A percentile compares a stretch with the other conserved stretches of the same genome.
Conservation (phyloP, 2,888 invertebrate genomes). For the Rotaria macrura region DNA sequence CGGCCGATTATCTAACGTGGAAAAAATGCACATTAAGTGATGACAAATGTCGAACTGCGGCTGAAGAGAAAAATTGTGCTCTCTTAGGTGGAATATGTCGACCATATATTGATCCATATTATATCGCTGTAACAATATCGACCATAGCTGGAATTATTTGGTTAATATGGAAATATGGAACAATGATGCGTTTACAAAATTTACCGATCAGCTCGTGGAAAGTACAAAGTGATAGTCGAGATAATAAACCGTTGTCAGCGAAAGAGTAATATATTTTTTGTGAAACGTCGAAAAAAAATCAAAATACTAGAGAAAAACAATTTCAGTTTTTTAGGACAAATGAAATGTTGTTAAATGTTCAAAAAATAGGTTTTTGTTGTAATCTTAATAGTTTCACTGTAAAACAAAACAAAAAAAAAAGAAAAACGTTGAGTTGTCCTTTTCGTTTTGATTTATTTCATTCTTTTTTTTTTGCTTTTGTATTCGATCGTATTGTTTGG, state of each 20-base stretch:
- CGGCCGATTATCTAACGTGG: conserved; percentile 26
- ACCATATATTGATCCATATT: conserved; percentile 28
- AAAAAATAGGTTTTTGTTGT: background rate
- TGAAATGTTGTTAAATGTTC: background rate
- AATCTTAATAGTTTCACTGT: background rate
- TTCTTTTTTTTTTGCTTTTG: background rate
- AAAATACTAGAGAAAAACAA: background rate
- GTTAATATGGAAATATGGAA: conserved; percentile 20
- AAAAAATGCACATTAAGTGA: conserved; percentile 24
- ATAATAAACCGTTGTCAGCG: background rate
- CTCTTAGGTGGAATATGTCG: conserved; percentile 23
- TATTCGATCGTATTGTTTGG: background rate
- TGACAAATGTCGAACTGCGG: conserved; percentile 12
- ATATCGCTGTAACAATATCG: conserved; percentile 16
- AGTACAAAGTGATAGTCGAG: background rate
- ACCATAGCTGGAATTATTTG: conserved; percentile 26
- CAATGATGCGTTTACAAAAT: conserved; percentile 23
- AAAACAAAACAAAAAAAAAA: too few relatives aligned
- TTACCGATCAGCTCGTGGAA: conserved; percentile 27
- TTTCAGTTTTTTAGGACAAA: background rate
- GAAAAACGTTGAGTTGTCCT: background rate
- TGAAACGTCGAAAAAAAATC: background rate
- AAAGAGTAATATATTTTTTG: background rate
- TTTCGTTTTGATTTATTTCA: background rate
- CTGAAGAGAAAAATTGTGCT: conserved; percentile 9